Evolutionary conservation across 1,140 invertebrate species (phyloP).

Genomic region (Chionoecetes opilio): DNA sequence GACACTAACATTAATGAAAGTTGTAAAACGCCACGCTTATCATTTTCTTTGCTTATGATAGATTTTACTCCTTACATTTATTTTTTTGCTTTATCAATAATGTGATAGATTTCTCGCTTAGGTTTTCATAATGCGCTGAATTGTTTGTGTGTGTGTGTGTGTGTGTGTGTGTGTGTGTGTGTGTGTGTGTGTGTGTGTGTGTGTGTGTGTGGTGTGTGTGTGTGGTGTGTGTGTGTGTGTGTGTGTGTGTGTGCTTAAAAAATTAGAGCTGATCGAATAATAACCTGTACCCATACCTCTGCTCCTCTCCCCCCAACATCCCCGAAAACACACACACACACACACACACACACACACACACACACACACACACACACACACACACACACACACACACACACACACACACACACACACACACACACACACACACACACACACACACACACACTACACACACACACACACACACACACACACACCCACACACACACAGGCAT

Average conservation of each 20-base stretch:
- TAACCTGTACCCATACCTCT: no score
- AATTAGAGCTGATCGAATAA: no score
- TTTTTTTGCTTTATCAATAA: not conserved
- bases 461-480: constrained; percentile 5
- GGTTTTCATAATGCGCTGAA: not conserved
- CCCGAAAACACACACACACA: no score
- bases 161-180: constrained; percentile 1
- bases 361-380: constrained; percentile 45
- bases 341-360: constrained; percentile 10
- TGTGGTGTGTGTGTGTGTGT: constrained; percentile 35
- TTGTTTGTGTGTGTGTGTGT: no score
- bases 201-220: constrained; percentile 21
- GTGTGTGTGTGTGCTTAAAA: not conserved
- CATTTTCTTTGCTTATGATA: no score
- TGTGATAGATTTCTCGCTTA: not conserved
- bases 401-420: constrained; percentile 53
- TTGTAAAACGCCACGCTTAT: no score
- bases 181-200: constrained; percentile 23
- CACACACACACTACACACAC: not conserved
- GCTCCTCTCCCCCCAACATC: no score
- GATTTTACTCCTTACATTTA: not conserved
- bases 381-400: not conserved
- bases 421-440: constrained; percentile 63
- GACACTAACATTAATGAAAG: no score
- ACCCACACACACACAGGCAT: not conserved